Conservation (phyloP, 1,140 invertebrate species). For the Aradophagus sp. region DNA sequence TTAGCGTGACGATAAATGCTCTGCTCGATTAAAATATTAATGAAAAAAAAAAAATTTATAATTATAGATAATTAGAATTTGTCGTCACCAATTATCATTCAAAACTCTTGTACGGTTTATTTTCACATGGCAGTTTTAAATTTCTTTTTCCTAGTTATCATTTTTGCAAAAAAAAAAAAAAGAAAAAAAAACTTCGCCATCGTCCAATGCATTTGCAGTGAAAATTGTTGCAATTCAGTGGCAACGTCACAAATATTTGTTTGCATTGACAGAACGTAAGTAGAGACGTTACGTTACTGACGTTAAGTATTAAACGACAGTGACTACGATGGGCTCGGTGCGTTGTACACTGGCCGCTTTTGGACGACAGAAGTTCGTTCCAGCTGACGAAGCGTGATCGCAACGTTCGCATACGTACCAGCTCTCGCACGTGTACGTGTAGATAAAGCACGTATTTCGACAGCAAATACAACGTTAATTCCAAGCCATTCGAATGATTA, state of each 20-base stretch:
- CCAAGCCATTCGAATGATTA: slow-evolving; percentile 40
- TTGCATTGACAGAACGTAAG: slow-evolving; percentile 24
- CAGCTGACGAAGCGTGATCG: slow-evolving; percentile 59
- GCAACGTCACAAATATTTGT: not conserved
- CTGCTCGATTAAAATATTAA: too few species aligned
- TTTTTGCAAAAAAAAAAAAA: too few species aligned
- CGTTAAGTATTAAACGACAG: slow-evolving; percentile 60
- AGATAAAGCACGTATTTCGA: slow-evolving; percentile 40
- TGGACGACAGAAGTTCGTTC: slow-evolving; percentile 53
- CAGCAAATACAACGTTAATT: slow-evolving; percentile 26
- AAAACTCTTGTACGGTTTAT: too few species aligned
- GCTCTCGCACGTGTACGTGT: slow-evolving; percentile 1
- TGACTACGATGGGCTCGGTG: slow-evolving; percentile 52
- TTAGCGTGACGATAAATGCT: slow-evolving; percentile 12
- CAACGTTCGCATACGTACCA: slow-evolving; percentile 21
- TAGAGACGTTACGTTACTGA: slow-evolving; percentile 59
- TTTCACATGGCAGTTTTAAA: too few species aligned
- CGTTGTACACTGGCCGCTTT: slow-evolving; percentile 46
- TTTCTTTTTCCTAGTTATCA: too few species aligned
- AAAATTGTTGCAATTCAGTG: too few species aligned
- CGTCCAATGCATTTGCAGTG: too few species aligned
- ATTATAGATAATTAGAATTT: too few species aligned
- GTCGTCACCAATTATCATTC: too few species aligned
- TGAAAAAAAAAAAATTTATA: not conserved
- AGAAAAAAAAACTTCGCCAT: too few species aligned